phyloP scores from a whole-genome alignment of 2,797 vertebrate genomes.

The Sparidentex hasta region DNA sequence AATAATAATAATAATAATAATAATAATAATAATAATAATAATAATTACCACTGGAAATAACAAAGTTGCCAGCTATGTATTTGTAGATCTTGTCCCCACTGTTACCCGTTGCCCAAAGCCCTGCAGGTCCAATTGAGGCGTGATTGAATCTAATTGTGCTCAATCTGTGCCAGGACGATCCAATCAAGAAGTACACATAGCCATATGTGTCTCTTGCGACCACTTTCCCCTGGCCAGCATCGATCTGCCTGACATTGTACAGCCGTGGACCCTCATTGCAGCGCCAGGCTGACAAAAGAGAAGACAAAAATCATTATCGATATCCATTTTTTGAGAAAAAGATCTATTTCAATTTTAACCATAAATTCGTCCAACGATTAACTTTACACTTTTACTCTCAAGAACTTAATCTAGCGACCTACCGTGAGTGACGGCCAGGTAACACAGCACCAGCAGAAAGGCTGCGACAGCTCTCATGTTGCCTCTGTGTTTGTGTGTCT shows the following conservation, averaged over 20 bases:
- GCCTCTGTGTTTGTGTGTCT: neutral
- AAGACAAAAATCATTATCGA: neutral
- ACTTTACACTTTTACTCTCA: neutral
- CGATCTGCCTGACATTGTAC: slow-evolving; percentile 27
- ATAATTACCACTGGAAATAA: neutral
- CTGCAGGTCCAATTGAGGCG: slow-evolving; percentile 46
- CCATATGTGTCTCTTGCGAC: neutral
- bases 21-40: too few relatives aligned
- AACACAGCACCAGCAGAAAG: slow-evolving; percentile 34
- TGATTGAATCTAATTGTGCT: slow-evolving; percentile 7
- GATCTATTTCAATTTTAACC: neutral
- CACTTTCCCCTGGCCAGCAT: slow-evolving; percentile 49
- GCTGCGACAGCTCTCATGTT: slow-evolving; percentile 39
- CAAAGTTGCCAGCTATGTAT: slow-evolving; percentile 9
- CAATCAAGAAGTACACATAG: slow-evolving; percentile 6
- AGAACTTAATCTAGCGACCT: neutral
- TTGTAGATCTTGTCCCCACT: slow-evolving; percentile 23
- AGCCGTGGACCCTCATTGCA: neutral
- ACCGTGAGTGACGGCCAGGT: slow-evolving; percentile 27
- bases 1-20: neutral
- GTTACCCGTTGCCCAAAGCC: slow-evolving; percentile 27
- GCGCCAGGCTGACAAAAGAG: slow-evolving; percentile 33
- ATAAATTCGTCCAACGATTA: neutral
- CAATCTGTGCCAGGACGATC: neutral
- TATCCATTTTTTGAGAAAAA: neutral